Evolutionary conservation across 2,888 invertebrate genomes (phyloP).

Genomic region (Priocnemis perturbator): DNA sequence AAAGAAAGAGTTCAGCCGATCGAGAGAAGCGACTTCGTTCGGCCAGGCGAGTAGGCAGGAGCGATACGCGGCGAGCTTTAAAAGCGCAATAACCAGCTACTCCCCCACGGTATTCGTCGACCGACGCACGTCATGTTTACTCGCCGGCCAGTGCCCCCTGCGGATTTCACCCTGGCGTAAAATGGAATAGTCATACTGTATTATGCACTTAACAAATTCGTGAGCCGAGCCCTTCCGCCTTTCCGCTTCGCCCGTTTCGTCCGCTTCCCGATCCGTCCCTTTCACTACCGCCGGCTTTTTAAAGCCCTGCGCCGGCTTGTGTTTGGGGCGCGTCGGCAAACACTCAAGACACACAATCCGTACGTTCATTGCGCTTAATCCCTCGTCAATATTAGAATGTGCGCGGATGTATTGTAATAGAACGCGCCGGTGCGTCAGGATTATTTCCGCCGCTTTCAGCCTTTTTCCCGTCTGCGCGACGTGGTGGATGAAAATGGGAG

Average conservation of each 20-base stretch:
- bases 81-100: slow-evolving; percentile 37
- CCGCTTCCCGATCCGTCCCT: too few relatives aligned
- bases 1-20: slow-evolving; percentile 8
- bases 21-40: slow-evolving; percentile 13
- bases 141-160: slow-evolving; percentile 27
- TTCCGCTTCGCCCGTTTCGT: slow-evolving; percentile 24
- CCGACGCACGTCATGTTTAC: slow-evolving; percentile 18
- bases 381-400: slow-evolving; percentile 1
- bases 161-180: slow-evolving; percentile 28
- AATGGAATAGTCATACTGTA: slow-evolving; percentile 30
- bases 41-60: slow-evolving; percentile 21
- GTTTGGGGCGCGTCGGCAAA: slow-evolving; percentile 20
- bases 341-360: slow-evolving; percentile 7
- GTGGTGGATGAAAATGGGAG: not conserved
- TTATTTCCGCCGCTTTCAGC: not conserved
- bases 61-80: slow-evolving; percentile 14
- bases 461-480: not conserved
- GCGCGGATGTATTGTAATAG: not conserved
- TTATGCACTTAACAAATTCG: slow-evolving; percentile 39
- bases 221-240: slow-evolving; percentile 24
- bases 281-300: too few relatives aligned
- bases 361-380: not conserved
- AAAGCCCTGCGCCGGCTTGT: too few relatives aligned
- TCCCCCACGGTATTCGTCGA: too few relatives aligned
- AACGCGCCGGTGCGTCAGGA: not conserved